phyloP scores from a whole-genome alignment of 2,113 vertebrate genomes.

The Psettodes erumei region DNA sequence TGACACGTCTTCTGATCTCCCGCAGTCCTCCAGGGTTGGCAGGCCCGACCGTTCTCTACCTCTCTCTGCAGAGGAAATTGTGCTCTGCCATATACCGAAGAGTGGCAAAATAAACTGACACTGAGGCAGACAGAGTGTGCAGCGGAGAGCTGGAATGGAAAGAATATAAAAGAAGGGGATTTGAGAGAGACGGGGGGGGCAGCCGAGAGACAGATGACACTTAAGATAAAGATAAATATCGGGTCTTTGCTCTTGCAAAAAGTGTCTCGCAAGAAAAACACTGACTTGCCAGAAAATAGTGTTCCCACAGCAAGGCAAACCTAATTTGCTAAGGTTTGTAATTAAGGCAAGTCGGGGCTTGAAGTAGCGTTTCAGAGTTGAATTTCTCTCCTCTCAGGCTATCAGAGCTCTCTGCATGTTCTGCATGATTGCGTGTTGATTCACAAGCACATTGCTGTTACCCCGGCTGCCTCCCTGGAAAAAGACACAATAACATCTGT shows the following conservation, averaged over 20 bases:
- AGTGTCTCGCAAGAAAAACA: conserved; percentile 38
- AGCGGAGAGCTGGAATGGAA: conserved; percentile 26
- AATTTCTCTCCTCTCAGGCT: conserved; percentile 55
- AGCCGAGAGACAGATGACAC: not conserved
- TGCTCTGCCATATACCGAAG: conserved; percentile 30
- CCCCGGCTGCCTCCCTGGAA: conserved; percentile 64
- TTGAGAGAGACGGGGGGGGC: conserved; percentile 1
- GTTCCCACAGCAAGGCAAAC: conserved; percentile 42
- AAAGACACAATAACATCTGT: conserved; percentile 76
- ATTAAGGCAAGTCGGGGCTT: conserved; percentile 64
- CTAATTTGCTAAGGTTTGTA: conserved; percentile 67
- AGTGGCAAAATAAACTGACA: conserved; percentile 41
- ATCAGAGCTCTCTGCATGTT: conserved; percentile 61
- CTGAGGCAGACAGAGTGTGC: conserved; percentile 19
- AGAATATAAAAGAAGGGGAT: conserved; percentile 20
- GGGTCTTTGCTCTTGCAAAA: conserved; percentile 33
- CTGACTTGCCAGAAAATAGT: conserved; percentile 36
- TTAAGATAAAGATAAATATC: conserved; percentile 37
- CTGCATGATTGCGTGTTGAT: conserved; percentile 78
- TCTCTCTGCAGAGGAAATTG: conserved; percentile 38
- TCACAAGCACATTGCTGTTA: conserved; percentile 63
- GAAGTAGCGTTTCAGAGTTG: conserved; percentile 35
- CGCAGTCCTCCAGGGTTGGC: conserved; percentile 60
- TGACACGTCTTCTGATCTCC: conserved; percentile 71
- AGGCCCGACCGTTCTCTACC: conserved; percentile 54